Evolutionary conservation across 2,113 vertebrate species (phyloP).

Genomic region (Isichthys henryi): DNA sequence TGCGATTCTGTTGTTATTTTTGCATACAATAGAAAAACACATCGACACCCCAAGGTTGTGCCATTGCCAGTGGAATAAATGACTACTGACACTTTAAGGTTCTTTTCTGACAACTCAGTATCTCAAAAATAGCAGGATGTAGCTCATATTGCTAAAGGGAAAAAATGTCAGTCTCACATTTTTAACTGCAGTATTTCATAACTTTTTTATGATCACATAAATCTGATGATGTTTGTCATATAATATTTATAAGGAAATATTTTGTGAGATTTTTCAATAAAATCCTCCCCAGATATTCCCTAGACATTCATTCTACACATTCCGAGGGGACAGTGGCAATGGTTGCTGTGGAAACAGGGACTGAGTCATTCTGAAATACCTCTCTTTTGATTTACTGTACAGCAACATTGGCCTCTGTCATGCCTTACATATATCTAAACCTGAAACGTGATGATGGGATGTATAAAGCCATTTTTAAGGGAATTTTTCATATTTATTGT

Average conservation of each 20-base stretch:
- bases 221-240: neutral
- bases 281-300: neutral
- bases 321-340: neutral
- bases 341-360: neutral
- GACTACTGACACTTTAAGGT: neutral
- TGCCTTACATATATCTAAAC: neutral
- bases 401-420: neutral
- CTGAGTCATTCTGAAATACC: neutral
- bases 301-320: neutral
- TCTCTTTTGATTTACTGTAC: neutral
- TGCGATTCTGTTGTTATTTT: neutral
- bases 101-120: neutral
- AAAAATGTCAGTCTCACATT: neutral
- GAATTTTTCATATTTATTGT: neutral
- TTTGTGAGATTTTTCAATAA: neutral
- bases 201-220: neutral
- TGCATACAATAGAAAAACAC: neutral
- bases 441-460: neutral
- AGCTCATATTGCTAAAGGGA: neutral
- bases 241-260: neutral
- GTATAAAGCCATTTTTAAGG: neutral
- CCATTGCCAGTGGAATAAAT: neutral
- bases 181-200: neutral
- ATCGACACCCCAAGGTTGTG: neutral
- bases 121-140: neutral